A percentile compares a stretch with the other conserved stretches of the same genome.
phyloP scores from a whole-genome alignment of 1,140 invertebrate species.

The Drosophila pachea region DNA sequence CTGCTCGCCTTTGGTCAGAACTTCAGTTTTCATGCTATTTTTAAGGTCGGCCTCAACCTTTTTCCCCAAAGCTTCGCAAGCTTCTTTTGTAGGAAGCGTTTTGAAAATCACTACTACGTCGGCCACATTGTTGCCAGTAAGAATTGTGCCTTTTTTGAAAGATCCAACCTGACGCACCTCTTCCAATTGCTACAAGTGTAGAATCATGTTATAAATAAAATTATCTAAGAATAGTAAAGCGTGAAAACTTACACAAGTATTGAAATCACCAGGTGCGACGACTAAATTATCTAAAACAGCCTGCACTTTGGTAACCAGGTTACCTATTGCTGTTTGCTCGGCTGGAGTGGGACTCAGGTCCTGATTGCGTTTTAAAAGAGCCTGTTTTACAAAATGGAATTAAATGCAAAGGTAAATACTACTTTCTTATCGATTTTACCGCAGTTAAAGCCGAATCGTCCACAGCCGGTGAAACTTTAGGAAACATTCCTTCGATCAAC shows the following conservation, averaged over 20 bases:
- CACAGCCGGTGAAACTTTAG: constrained; percentile 88
- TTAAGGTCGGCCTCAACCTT: constrained; percentile 93
- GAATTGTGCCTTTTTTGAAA: constrained; percentile 99
- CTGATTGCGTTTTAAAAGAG: constrained; percentile 92
- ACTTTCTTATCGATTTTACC: constrained; percentile 79
- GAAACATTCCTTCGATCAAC: constrained; percentile 91
- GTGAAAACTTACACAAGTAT: constrained; percentile 92
- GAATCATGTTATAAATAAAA: not conserved
- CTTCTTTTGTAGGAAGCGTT: constrained; percentile 96
- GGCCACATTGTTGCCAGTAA: constrained; percentile 95
- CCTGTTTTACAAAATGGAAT: constrained; percentile 79
- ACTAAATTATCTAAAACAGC: constrained; percentile 95
- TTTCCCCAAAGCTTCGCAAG: constrained; percentile 93
- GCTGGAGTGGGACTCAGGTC: constrained; percentile 93
- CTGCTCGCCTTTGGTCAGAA: constrained; percentile 81
- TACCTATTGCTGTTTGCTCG: constrained; percentile 94
- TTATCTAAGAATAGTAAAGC: not conserved
- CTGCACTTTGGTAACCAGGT: constrained; percentile 95
- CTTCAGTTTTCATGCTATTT: constrained; percentile 82
- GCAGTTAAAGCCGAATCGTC: constrained; percentile 92
- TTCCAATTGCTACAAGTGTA: constrained; percentile 89
- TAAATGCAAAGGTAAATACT: not conserved
- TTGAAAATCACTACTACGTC: constrained; percentile 99
- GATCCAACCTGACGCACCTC: constrained; percentile 97
- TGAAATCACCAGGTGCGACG: constrained; percentile 94